These are phyloP conservation scores for Myripristis jacobus DNA, from an alignment of 2,797 vertebrate species.

Conservation along the genomic window DNA sequence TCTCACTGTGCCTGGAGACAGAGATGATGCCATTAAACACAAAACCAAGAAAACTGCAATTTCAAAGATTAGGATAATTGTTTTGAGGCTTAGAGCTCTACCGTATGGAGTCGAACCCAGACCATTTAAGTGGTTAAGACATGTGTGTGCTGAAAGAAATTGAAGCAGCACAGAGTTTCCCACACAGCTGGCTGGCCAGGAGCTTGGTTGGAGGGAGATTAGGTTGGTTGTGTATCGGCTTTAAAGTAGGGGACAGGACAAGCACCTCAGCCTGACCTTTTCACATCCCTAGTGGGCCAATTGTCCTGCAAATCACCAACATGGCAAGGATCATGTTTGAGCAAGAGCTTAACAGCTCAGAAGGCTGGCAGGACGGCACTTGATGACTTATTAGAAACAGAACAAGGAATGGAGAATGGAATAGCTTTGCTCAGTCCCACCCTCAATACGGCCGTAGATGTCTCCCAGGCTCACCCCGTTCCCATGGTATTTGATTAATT, in stretches of 20 bases:
- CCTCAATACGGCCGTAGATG: conserved; percentile 66
- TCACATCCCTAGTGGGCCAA: conserved; percentile 84
- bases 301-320: conserved; percentile 91
- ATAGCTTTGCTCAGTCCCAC: conserved; percentile 55
- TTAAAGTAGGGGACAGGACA: conserved; percentile 79
- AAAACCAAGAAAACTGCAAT: not conserved
- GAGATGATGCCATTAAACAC: conserved; percentile 14
- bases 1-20: conserved; percentile 4
- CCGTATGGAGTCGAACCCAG: conserved; percentile 35
- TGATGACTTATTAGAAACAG: conserved; percentile 79
- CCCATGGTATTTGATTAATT: conserved; percentile 75
- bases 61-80: conserved; percentile 8
- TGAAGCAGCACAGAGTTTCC: conserved; percentile 63
- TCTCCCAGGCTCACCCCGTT: conserved; percentile 63
- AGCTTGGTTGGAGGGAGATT: conserved; percentile 83
- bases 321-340: conserved; percentile 86
- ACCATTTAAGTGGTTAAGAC: conserved; percentile 4
- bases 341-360: conserved; percentile 81
- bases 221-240: conserved; percentile 86
- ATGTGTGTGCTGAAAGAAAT: conserved; percentile 1
- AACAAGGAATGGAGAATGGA: conserved; percentile 61
- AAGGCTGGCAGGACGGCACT: conserved; percentile 72
- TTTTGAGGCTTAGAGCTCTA: conserved; percentile 27
- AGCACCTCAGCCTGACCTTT: conserved; percentile 84
- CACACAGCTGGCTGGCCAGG: conserved; percentile 69